Base-by-base conservation (phyloP, 2,797 vertebrate genomes). In the Malurus leucopterus region DNA sequence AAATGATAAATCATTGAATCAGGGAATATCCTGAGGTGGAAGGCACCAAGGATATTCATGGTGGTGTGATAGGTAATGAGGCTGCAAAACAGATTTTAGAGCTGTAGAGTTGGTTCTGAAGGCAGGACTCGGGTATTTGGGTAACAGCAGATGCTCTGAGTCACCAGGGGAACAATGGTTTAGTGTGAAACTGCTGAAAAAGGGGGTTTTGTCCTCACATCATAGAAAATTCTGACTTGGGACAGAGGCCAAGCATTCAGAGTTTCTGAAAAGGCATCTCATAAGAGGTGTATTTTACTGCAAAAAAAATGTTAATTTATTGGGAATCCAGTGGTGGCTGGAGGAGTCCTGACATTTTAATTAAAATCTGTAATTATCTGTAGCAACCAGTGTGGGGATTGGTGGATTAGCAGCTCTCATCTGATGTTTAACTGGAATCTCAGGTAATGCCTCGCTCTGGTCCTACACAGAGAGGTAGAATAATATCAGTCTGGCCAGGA, bases 41-140 rank as follows among this genome's bases (percentile, higher is more conserved):
- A 20, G 30, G 26, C 30, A 41, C 15, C 15, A 15, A 23, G 18
- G 13, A 54, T 18, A 0, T 40, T 74, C 38, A 13, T 0, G 1
- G 2, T 15, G 61, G 20, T 43, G 51, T 24, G 4, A 38, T 3
- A 7, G 29, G 59, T 34, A 13, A 58, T 0, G 0, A 53, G 43
- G 63, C 54, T 86, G 50, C 22, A 6, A 18, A 30, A 12, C 4
- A 6, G 6, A 40, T 32, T 30, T 21, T 9, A 5, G 16, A 68
- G 1, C 15, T 9, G 1, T 34, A 2, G 5, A 4, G 24, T 21
- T 72, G 53, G 36, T 43, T 44, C 55, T 77, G 79, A 26, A 54
- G 70, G 8, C 23, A 20, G 15, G 53, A 9, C 26, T 36, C 38
- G 32, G 16, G 12, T 44, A 0, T 41, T 19, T 55, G 23, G 38